phyloP scores from a whole-genome alignment of 2,888 invertebrate genomes.

The Lucinisca nassula region DNA sequence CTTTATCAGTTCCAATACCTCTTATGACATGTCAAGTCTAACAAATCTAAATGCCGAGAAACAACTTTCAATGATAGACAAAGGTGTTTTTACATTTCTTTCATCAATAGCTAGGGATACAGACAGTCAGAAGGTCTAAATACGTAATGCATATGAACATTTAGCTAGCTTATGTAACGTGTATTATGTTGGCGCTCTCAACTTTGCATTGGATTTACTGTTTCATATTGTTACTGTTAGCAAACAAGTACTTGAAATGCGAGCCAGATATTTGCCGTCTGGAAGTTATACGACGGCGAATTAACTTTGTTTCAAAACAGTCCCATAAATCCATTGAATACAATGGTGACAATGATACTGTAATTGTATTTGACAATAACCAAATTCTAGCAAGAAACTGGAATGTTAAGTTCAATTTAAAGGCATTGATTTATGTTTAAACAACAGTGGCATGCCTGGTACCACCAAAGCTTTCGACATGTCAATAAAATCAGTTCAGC shows the following conservation, averaged over 20 bases:
- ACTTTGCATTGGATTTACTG: constrained; percentile 1
- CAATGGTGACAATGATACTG: background rate
- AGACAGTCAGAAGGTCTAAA: background rate
- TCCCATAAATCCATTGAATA: background rate
- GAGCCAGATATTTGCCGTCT: background rate
- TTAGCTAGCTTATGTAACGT: background rate
- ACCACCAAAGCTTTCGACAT: background rate
- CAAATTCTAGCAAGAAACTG: background rate
- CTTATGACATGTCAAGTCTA: background rate
- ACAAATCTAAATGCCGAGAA: background rate
- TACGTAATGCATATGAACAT: background rate
- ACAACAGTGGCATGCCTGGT: constrained; percentile 2
- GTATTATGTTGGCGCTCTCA: background rate
- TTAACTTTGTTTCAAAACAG: background rate
- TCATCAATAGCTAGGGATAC: background rate
- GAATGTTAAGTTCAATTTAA: background rate
- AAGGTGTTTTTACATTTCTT: background rate
- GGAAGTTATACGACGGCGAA: background rate
- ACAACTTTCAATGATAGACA: background rate
- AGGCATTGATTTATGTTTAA: background rate
- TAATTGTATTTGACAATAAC: constrained; percentile 9
- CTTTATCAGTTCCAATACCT: background rate
- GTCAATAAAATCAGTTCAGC: background rate
- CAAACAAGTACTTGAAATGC: background rate
- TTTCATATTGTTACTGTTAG: background rate